Evolutionary conservation across 2,888 invertebrate species (phyloP), one percentile per base, ranked within the genome.

Genomic region (Xestia sexstrigata): DNA sequence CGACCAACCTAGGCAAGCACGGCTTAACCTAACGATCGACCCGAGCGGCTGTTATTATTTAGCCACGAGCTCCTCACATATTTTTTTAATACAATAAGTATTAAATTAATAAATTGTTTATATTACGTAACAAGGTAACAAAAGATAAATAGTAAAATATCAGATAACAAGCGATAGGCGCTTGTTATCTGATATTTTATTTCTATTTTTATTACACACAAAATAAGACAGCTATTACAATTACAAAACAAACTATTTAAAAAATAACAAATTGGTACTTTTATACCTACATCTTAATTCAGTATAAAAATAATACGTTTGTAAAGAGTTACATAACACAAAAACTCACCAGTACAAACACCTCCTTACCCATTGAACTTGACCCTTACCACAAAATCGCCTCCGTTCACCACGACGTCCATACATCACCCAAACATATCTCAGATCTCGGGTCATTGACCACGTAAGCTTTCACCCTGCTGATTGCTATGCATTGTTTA

Each of bases 381-480:
- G 92, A 90, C 91, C 90, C 71, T 65, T 11, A 74, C 82, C 76
- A 79, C 81, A 78, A 82, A 76, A 79, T 76, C 83, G 89, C 91
- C 89, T 89, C 90, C 83, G 89, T 90, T 90, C 87, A 85, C 83
- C 88, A 85, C 84, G 81, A 74, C 84, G 74, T 45, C 76, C 90
- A 91, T 91, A 90, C 91, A 89, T 91, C 91, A 91, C 91, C 88
- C 70, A 86, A 87, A 88, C 85, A 69, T 83, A 86, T 86, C 84
- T 79, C 76, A 79, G 79, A 87, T 87, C 87, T 76, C 70, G 74
- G 92, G 86, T 90, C 91, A 89, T 73, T 85, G 89, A 84, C 89
- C 89, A 60, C 69, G 81, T 71, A 80, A 85, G 88, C 90, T 89
- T 90, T 91, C 91, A 84, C 87, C 77, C 83, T 82, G 65, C 76